Evolutionary conservation across 2,888 invertebrate genomes (phyloP).

Genomic region (Eristalis arbustorum): DNA sequence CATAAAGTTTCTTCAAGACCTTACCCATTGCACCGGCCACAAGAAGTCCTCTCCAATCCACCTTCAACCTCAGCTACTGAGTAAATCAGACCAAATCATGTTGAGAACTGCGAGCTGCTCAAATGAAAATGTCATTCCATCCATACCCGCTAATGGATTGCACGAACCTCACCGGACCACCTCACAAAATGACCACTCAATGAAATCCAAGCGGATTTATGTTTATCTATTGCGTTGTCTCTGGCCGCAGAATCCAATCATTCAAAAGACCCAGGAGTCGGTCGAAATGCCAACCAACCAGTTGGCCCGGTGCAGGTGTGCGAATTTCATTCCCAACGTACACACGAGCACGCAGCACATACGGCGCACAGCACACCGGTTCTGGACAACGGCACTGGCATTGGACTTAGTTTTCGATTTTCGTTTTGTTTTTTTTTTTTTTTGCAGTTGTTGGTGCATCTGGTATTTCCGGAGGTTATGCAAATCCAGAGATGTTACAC

Average conservation of each 20-base stretch:
- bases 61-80: constrained; percentile 2
- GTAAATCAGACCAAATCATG: background rate
- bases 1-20: too few relatives aligned
- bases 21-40: too few relatives aligned
- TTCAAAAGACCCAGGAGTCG: background rate
- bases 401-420: constrained; percentile 31
- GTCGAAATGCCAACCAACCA: constrained; percentile 55
- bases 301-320: constrained; percentile 66
- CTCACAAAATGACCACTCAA: background rate
- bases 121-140: background rate
- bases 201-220: background rate
- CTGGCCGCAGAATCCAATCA: background rate
- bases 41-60: background rate
- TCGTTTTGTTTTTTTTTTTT: background rate
- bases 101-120: background rate
- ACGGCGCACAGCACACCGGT: constrained; percentile 36
- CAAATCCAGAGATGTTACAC: constrained; percentile 35
- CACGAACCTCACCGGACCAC: background rate
- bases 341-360: background rate
- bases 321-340: constrained; percentile 26
- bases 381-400: constrained; percentile 44
- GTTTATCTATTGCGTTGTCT: background rate
- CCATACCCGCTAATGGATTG: background rate
- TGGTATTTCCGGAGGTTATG: constrained; percentile 58
- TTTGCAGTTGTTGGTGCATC: background rate